Evolutionary conservation across 2,797 vertebrate species (phyloP).

Genomic region (Pelobates cultripes): DNA sequence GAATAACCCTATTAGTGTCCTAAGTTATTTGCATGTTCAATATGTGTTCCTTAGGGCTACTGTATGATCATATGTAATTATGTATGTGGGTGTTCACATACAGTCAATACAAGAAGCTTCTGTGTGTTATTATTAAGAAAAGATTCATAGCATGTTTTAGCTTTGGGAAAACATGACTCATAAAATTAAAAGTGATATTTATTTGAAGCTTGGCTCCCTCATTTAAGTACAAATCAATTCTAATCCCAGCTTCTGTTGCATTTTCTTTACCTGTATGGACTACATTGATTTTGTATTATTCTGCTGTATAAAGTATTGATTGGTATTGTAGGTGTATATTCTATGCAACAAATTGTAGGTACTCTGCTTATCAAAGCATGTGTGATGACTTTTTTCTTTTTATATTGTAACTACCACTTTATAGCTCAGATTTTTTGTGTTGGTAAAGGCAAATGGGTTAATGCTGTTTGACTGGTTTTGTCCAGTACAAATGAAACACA

Average conservation of each 20-base stretch:
- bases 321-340: too few species aligned
- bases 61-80: neutral
- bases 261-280: neutral
- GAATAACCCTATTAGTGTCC: too few species aligned
- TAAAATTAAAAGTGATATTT: neutral
- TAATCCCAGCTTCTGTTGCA: neutral
- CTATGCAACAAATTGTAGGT: too few species aligned
- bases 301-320: neutral
- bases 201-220: neutral
- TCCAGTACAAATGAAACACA: too few species aligned
- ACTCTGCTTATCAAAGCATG: too few species aligned
- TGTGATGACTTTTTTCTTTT: too few species aligned
- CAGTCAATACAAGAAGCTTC: neutral
- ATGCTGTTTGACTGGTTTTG: too few species aligned
- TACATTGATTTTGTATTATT: neutral
- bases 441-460: too few species aligned
- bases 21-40: too few species aligned
- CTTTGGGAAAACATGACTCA: neutral
- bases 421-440: too few species aligned
- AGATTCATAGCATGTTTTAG: neutral
- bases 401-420: too few species aligned
- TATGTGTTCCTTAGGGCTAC: neutral
- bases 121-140: neutral
- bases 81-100: neutral
- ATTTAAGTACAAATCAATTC: conserved; percentile 14